A percentile compares a stretch with the other conserved stretches of the same genome.
These are phyloP conservation scores for Papilio protenor DNA, from an alignment of 2,888 invertebrate species.

Conservation along the genomic window DNA sequence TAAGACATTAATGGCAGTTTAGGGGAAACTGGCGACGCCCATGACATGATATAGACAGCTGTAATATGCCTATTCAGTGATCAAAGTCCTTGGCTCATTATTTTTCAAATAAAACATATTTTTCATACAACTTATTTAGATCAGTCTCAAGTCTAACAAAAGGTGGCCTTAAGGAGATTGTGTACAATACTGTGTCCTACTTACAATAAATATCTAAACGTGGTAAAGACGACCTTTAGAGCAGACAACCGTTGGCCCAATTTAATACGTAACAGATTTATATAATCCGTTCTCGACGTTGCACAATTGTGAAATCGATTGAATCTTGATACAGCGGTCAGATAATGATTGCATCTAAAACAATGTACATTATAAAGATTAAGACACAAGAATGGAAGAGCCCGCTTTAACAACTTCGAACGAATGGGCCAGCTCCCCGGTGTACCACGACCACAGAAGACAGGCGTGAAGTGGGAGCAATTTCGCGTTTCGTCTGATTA, in stretches of 20 bases:
- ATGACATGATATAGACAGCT: neutral
- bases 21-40: neutral
- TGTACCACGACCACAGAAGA: no score
- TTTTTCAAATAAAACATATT: neutral
- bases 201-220: conserved; percentile 26
- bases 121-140: conserved; percentile 24
- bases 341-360: neutral
- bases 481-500: no score
- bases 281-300: conserved; percentile 36
- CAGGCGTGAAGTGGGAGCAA: no score
- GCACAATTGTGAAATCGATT: conserved; percentile 31
- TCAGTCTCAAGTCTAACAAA: conserved; percentile 23
- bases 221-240: conserved; percentile 31
- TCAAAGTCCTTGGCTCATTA: neutral
- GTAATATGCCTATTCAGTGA: neutral
- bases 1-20: no score
- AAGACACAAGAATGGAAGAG: neutral
- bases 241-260: conserved; percentile 24
- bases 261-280: conserved; percentile 40
- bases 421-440: no score
- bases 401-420: neutral
- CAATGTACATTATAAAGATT: neutral
- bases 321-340: conserved; percentile 1
- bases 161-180: conserved; percentile 36
- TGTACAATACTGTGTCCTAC: conserved; percentile 22